Percentiles rank a stretch among this genome's conserved stretches.
Conservation (phyloP, 1,140 invertebrate species). For the Chironomus tepperi region DNA sequence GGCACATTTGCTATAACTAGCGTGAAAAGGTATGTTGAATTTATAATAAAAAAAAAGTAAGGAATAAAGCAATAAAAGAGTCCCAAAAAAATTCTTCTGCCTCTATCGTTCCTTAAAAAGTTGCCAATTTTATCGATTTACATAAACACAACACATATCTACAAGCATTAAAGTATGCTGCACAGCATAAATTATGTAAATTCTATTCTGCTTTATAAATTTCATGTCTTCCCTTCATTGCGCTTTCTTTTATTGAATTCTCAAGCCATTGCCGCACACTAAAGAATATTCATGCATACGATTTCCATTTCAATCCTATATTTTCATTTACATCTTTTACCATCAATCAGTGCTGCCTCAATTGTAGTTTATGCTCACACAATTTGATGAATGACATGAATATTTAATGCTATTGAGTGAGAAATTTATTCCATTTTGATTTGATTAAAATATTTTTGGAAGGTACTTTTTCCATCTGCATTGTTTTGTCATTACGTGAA, state of each 20-base stretch:
- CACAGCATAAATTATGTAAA: slow-evolving; percentile 15
- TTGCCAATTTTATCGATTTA: slow-evolving; percentile 17
- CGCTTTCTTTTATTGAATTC: slow-evolving; percentile 10
- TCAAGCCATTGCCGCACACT: not conserved
- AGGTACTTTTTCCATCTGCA: too few relatives aligned
- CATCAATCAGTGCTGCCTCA: slow-evolving; percentile 6
- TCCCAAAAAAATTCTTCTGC: not conserved
- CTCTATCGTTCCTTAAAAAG: not conserved
- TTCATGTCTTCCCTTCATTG: slow-evolving; percentile 1
- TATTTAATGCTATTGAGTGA: slow-evolving; percentile 14
- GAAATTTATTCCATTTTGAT: not conserved
- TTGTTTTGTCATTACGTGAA: too few relatives aligned
- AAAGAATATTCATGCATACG: too few relatives aligned
- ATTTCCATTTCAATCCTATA: not conserved
- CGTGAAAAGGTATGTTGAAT: not conserved
- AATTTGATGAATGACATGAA: slow-evolving; percentile 5
- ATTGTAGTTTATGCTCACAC: slow-evolving; percentile 16
- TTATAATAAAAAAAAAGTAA: not conserved
- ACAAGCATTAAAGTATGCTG: not conserved
- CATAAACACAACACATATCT: not conserved
- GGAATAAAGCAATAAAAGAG: slow-evolving; percentile 11
- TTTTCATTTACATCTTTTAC: slow-evolving; percentile 8
- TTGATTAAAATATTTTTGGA: slow-evolving; percentile 1
- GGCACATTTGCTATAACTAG: not conserved
- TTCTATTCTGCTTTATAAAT: slow-evolving; percentile 1